These are phyloP conservation scores for Bettongia penicillata DNA, from an alignment of 2,113 vertebrate genomes.

Conservation along the genomic window DNA sequence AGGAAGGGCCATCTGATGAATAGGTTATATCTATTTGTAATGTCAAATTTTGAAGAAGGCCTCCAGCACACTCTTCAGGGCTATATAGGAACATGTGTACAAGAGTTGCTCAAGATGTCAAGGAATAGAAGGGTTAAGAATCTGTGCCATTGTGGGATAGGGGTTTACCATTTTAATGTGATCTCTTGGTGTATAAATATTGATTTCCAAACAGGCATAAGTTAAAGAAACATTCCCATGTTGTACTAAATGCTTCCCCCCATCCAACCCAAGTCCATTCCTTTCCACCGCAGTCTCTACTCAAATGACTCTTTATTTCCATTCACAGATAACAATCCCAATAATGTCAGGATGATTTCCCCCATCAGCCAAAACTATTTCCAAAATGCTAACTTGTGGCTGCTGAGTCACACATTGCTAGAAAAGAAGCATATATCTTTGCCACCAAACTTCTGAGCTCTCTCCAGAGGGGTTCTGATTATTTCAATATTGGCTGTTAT, in stretches of 20 bases:
- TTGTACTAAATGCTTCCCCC: slow-evolving; percentile 56
- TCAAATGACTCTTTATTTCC: slow-evolving; percentile 72
- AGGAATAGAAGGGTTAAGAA: background rate
- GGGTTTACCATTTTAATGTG: background rate
- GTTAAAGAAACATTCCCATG: background rate
- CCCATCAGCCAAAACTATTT: slow-evolving; percentile 70
- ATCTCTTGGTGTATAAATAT: background rate
- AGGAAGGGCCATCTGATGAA: background rate
- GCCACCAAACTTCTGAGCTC: background rate
- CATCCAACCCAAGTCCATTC: slow-evolving; percentile 36
- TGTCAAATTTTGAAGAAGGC: background rate
- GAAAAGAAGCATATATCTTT: background rate
- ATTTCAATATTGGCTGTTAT: background rate
- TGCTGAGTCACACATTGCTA: slow-evolving; percentile 68
- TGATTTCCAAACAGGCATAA: background rate
- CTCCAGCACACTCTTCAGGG: background rate
- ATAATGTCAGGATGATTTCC: slow-evolving; percentile 55
- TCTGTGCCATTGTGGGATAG: background rate
- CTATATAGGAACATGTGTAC: background rate
- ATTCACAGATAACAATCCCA: slow-evolving; percentile 66
- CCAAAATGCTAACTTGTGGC: slow-evolving; percentile 74
- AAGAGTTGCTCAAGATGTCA: background rate
- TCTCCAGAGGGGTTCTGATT: background rate
- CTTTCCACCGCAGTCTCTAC: slow-evolving; percentile 23
- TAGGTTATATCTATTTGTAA: background rate